Evolutionary conservation across 2,797 vertebrate species (phyloP).

Genomic region (Tauraco hartlaubi): DNA sequence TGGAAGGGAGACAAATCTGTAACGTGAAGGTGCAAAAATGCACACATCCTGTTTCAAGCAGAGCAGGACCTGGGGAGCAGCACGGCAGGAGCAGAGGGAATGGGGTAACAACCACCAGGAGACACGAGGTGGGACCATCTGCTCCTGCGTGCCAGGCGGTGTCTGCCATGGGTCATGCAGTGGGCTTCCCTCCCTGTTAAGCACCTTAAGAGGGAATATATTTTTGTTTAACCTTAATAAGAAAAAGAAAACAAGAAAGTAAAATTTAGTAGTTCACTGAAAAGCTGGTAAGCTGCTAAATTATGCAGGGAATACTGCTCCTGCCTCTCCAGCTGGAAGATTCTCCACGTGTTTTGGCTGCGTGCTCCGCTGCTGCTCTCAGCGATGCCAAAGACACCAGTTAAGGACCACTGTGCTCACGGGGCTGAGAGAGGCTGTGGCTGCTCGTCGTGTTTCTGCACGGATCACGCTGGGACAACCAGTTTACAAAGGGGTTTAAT

Average conservation of each 20-base stretch:
- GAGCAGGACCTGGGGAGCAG: background rate
- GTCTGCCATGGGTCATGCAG: fast-evolving
- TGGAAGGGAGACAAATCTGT: background rate
- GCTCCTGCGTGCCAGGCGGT: background rate
- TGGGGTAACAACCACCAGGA: fast-evolving
- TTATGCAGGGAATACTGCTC: background rate
- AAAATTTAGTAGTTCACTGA: no score
- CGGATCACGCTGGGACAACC: fast-evolving
- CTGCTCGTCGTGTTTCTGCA: background rate
- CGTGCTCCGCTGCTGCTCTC: background rate
- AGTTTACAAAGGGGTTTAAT: background rate
- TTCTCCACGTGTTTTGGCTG: background rate
- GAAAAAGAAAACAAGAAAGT: background rate
- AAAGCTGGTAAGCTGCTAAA: background rate
- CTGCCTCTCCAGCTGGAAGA: background rate
- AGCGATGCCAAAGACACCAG: fast-evolving
- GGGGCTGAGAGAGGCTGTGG: fast-evolving
- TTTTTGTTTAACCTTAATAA: background rate
- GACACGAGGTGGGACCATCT: background rate
- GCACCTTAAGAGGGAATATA: no score
- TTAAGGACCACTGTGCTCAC: fast-evolving
- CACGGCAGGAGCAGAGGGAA: background rate
- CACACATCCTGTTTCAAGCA: no score
- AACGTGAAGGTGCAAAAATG: background rate
- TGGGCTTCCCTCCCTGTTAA: background rate